Conservation (phyloP, 2,113 vertebrate genomes). For the Orcinus orca region DNA sequence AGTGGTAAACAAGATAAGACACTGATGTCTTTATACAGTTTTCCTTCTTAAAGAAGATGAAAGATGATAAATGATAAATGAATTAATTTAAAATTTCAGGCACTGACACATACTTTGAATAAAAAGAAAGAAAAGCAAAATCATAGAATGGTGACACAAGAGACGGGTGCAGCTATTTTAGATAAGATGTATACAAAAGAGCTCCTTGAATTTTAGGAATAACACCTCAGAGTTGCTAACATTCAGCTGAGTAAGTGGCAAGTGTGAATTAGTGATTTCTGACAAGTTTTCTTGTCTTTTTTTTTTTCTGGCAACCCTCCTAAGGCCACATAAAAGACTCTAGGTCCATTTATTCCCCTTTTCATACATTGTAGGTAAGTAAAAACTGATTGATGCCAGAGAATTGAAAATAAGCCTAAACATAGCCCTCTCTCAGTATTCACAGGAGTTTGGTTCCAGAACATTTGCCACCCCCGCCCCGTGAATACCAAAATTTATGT, state of each 20-base stretch:
- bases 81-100: not conserved
- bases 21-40: not conserved
- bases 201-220: not conserved
- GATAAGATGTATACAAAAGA: not conserved
- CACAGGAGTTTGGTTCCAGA: not conserved
- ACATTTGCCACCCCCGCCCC: no score
- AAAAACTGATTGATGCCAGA: not conserved
- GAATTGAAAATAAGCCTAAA: not conserved
- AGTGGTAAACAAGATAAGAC: not conserved
- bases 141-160: not conserved
- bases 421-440: not conserved
- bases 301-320: not conserved
- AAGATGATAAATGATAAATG: not conserved
- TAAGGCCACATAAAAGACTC: not conserved
- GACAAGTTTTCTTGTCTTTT: not conserved
- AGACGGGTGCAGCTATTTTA: not conserved
- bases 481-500: not conserved
- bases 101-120: not conserved
- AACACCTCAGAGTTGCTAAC: not conserved
- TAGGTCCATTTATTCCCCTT: not conserved
- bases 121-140: not conserved
- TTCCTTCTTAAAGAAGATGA: not conserved
- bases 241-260: not conserved
- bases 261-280: not conserved
- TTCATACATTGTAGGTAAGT: not conserved